phyloP scores from a whole-genome alignment of 2,797 vertebrate species.

The Danio choprae region DNA sequence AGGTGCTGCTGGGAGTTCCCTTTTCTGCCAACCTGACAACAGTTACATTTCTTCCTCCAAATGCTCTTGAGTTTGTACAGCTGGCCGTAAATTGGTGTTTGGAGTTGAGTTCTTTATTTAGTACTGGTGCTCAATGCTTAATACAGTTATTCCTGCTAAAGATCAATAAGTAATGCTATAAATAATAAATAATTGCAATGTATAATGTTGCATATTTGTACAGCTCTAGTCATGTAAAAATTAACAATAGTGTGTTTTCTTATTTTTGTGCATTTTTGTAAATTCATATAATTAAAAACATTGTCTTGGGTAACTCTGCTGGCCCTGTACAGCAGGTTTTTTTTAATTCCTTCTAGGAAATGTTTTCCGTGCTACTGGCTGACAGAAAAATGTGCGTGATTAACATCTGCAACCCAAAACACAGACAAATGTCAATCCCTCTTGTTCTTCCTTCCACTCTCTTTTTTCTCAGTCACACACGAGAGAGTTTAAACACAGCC shows the following conservation, averaged over 20 bases:
- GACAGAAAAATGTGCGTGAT: background rate
- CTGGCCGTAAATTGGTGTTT: background rate
- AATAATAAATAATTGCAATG: background rate
- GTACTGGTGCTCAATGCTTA: background rate
- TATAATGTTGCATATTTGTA: slow-evolving; percentile 1
- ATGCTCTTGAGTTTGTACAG: background rate
- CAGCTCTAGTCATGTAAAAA: background rate
- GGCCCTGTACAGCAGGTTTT: too few relatives aligned
- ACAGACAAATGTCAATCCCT: background rate
- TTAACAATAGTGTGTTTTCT: background rate
- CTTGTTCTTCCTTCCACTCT: slow-evolving; percentile 16
- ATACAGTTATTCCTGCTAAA: background rate
- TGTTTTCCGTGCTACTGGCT: background rate
- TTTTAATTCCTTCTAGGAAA: slow-evolving; percentile 21
- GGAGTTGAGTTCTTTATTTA: background rate
- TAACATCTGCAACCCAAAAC: slow-evolving; percentile 4
- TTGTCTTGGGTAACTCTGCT: background rate
- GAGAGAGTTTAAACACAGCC: slow-evolving; percentile 29
- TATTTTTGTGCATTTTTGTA: background rate
- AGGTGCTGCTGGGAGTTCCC: slow-evolving; percentile 8
- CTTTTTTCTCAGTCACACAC: slow-evolving; percentile 14
- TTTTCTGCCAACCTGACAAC: background rate
- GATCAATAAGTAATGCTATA: too few relatives aligned
- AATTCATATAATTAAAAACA: background rate
- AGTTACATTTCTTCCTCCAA: background rate